phyloP scores from a whole-genome alignment of 2,888 invertebrate species.

The Thymelicus acteon region DNA sequence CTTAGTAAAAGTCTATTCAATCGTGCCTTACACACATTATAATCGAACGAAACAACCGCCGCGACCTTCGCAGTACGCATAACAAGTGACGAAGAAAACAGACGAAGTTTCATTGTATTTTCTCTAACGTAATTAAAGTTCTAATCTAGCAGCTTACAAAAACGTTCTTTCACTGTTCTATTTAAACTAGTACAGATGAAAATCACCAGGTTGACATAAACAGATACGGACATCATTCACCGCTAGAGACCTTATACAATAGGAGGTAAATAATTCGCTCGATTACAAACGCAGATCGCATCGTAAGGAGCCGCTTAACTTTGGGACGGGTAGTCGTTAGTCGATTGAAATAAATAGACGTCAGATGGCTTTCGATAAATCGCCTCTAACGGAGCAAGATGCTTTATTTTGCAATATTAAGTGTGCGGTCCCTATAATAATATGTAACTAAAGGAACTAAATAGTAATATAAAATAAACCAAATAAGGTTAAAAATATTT shows the following conservation, averaged over 20 bases:
- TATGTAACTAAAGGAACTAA: not conserved
- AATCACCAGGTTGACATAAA: conserved; percentile 12
- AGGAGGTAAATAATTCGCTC: conserved; percentile 28
- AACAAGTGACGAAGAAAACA: no score
- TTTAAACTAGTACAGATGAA: not conserved
- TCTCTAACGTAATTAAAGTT: no score
- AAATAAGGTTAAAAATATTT: no score
- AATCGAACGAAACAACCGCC: no score
- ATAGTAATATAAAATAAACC: no score
- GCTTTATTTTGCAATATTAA: conserved; percentile 10
- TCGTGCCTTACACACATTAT: no score
- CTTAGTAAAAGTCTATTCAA: no score
- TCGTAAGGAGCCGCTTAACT: conserved; percentile 17
- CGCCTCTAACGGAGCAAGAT: not conserved
- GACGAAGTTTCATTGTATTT: no score
- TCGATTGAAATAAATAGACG: conserved; percentile 32
- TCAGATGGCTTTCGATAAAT: conserved; percentile 29
- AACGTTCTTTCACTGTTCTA: not conserved
- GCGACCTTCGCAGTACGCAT: no score
- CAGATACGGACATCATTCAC: not conserved
- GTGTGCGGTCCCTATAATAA: not conserved
- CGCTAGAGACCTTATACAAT: conserved; percentile 8
- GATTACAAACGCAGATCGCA: conserved; percentile 34
- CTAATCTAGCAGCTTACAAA: not conserved
- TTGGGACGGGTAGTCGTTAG: conserved; percentile 11